Percentiles rank a stretch among this genome's conserved stretches.
phyloP scores from a whole-genome alignment of 2,888 invertebrate species.

The Mayetiola destructor region DNA sequence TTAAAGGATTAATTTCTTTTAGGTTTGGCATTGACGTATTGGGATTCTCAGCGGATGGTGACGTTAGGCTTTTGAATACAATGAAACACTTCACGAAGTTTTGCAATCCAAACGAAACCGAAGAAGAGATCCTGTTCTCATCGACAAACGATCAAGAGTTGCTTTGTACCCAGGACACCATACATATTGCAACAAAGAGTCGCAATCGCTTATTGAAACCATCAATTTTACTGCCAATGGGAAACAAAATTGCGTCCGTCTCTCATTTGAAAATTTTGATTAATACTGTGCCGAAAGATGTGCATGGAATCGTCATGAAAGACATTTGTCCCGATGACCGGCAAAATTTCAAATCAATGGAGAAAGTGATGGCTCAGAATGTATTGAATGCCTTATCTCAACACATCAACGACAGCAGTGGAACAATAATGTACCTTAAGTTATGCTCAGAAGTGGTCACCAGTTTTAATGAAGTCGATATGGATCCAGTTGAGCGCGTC shows the following conservation, averaged over 20 bases:
- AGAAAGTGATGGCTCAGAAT: neutral
- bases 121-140: neutral
- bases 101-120: neutral
- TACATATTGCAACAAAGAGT: neutral
- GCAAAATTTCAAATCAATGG: neutral
- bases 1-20: too few relatives aligned
- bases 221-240: neutral
- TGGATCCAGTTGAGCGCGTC: neutral
- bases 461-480: neutral
- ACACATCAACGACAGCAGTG: neutral
- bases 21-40: neutral
- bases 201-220: neutral
- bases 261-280: neutral
- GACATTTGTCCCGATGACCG: neutral
- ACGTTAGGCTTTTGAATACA: neutral
- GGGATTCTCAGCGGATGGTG: neutral
- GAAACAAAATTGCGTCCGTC: neutral
- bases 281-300: neutral
- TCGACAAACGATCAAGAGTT: too few relatives aligned
- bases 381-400: neutral
- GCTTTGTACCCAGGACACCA: neutral
- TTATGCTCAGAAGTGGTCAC: neutral
- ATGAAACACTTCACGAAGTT: neutral
- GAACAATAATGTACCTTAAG: neutral
- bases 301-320: neutral